phyloP scores from a whole-genome alignment of 2,797 vertebrate genomes.

The Fringilla coelebs region DNA sequence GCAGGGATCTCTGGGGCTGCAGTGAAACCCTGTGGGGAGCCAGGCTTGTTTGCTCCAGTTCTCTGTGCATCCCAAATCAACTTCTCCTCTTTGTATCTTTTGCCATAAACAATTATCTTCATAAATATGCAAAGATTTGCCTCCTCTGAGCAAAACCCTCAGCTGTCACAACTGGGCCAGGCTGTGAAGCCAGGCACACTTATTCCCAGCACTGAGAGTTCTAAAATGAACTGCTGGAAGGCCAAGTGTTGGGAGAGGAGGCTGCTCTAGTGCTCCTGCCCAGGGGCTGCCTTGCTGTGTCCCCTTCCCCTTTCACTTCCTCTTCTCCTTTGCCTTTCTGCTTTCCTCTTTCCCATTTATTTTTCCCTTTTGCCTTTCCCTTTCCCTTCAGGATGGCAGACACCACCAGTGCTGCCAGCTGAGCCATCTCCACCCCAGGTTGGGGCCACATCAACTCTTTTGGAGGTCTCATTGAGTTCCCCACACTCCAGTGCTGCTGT shows the following conservation, averaged over 20 bases:
- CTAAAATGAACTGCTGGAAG: neutral
- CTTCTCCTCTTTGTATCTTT: neutral
- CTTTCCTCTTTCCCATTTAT: neutral
- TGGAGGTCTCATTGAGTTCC: neutral
- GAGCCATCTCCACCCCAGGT: accelerated
- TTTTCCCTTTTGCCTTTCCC: neutral
- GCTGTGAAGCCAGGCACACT: neutral
- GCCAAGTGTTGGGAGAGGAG: neutral
- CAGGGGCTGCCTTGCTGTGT: neutral
- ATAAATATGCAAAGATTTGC: slow-evolving; percentile 14
- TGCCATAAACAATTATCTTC: neutral
- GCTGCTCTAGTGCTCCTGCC: neutral
- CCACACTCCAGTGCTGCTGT: accelerated
- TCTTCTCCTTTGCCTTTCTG: neutral
- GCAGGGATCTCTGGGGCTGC: neutral
- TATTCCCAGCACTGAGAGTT: neutral
- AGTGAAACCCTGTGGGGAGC: neutral
- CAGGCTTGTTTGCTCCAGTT: slow-evolving; percentile 34
- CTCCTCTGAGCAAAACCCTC: neutral
- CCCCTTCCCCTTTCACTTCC: neutral
- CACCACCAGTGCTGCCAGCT: neutral
- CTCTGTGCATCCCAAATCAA: neutral
- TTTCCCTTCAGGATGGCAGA: neutral
- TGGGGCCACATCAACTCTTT: neutral
- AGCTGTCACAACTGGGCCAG: neutral